Percentiles rank a stretch among this genome's conserved stretches.
These are phyloP conservation scores for Calephelis nemesis DNA, from an alignment of 1,140 invertebrate genomes.

Conservation along the genomic window DNA sequence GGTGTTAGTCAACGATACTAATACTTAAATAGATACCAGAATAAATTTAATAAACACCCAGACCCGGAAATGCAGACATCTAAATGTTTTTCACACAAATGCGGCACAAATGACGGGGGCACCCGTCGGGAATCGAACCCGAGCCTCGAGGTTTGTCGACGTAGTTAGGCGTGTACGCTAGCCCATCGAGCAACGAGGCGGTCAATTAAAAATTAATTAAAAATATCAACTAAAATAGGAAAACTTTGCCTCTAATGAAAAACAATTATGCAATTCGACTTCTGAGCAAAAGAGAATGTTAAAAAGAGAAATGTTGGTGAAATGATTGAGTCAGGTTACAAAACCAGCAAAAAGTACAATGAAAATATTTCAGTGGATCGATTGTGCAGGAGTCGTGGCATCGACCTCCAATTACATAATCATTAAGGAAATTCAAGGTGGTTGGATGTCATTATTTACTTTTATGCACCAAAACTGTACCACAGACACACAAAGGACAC, in stretches of 20 bases:
- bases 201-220: background rate
- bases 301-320: constrained; percentile 30
- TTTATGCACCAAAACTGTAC: no score
- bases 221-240: background rate
- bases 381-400: constrained; percentile 43
- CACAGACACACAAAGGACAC: no score
- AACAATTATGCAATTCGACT: constrained; percentile 1
- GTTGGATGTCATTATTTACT: background rate
- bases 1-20: no score
- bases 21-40: no score
- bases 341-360: constrained; percentile 39
- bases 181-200: no score
- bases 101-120: no score
- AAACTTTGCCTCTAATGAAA: background rate
- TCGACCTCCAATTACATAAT: constrained; percentile 43
- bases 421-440: background rate
- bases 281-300: constrained; percentile 20
- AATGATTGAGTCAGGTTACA: constrained; percentile 24
- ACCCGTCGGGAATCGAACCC: no score
- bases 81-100: no score
- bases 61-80: no score
- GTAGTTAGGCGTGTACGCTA: no score
- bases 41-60: no score
- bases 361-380: constrained; percentile 44
- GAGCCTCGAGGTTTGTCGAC: no score